Evolutionary conservation across 2,888 invertebrate species (phyloP), one percentile per base, ranked within the genome.

Genomic region (Opisthograptis luteolata): DNA sequence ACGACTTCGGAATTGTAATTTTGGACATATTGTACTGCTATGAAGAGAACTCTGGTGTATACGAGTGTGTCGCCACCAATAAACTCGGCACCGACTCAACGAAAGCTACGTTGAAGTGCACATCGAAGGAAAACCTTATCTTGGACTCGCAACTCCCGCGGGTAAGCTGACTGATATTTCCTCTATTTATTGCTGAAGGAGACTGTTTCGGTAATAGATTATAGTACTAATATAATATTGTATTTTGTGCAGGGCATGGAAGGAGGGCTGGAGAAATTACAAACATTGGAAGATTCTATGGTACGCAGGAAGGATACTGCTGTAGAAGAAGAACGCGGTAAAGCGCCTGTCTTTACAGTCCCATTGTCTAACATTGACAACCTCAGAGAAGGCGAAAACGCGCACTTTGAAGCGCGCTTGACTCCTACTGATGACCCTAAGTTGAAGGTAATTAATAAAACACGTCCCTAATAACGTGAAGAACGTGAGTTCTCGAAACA

Each of bases 1-100:
- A 98, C 76, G 98, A 99, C 77, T 99, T 99, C 81, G 98, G 98
- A 54, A 97, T 98, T 73, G 98, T 98, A 36, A 98, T 98, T 66
- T 92, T 99, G 73, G 98, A 98, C 74, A 98, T 99, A 67, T 86
- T 98, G 24, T 98, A 98, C 76, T 98, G 98, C 73, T 98, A 98
- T 77, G 98, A 98, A 85, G 98, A 98, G 87, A 98, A 98, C 80
- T 97, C 97, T 31, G 98, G 98, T 39, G 94, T 94, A 51, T 98
- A 98, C 77, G 98, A 98, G 87, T 98, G 98, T 76, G 93, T 97
- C 69, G 98, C 98, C 24, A 94, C 94, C 12, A 98, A 98, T 75
- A 97, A 98, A 85, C 93, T 96, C 58, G 99, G 98, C 37, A 93
- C 95, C 69, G 97, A 97, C 81, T 92, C 94, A 8, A 98, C 97